Base-by-base conservation (phyloP, 2,797 vertebrate species). In the Sorex maritimensis region DNA sequence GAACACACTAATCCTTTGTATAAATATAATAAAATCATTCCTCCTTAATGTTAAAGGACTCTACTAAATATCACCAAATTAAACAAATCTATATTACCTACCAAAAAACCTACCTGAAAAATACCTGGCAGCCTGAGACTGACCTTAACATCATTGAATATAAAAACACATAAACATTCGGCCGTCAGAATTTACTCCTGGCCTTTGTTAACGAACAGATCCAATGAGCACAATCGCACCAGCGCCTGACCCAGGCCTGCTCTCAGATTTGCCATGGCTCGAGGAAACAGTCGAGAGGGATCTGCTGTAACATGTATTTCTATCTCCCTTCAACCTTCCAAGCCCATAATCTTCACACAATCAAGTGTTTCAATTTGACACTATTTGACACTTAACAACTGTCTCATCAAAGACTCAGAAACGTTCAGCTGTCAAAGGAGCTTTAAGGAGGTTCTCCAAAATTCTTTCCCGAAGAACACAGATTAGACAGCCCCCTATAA, bases 341-440 rank as follows among this genome's bases (percentile, higher is more conserved):
- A 90, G 49, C 94, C 72, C 44, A 69, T 83, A 95, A 97, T 49
- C 19, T 86, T 88, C 81, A 67, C 65, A 94, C 90, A 34, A 75
- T 52, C 61, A 78, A 94, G 77, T 46, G 8, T 12, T 12, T 9
- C 4, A 78, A 63, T 46, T 81, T 94, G 93, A 93, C 91, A 96
- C 86, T 95, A 63, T 46, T 81, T 94, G 93, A 93, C 91, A 96
- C 86, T 95, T 69, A 26, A 80, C 49, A 95, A 95, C 81, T 95
- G 97, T 96, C 95, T 94, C 94, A 97, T 93, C 46, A 96, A 68
- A 93, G 87, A 97, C 94, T 84, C 90, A 81, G 93, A 97, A 97
- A 96, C n/a, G 87, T 74, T 92, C 82, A 78, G 24, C 80, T 91
- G 86, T 90, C 81, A 97, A 95, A 97, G 58, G 63, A 96, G 28